Percentiles rank a stretch among this genome's conserved stretches.
Conservation (phyloP, 2,797 vertebrate species). For the Coendou prehensilis region DNA sequence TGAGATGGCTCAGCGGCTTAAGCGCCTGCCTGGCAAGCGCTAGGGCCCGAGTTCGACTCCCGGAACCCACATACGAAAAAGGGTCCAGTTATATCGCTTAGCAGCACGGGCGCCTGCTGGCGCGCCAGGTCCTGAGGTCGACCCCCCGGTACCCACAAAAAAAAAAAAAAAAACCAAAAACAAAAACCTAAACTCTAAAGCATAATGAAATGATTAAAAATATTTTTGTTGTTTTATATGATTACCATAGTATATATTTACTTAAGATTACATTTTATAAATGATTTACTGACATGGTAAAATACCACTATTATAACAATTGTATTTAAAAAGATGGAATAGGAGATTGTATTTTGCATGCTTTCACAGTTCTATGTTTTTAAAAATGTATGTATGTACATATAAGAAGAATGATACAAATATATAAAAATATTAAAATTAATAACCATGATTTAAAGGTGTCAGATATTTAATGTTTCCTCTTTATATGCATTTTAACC, state of each 20-base stretch:
- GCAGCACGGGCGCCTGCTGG: no score
- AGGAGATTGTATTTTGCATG: background rate
- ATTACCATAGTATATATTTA: conserved; percentile 35
- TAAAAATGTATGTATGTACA: background rate
- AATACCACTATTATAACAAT: background rate
- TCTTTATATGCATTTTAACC: background rate
- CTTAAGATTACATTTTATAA: conserved; percentile 21
- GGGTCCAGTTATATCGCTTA: no score
- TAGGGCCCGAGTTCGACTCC: no score
- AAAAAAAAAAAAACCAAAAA: background rate
- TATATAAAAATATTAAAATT: conserved; percentile 30
- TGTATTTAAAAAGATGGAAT: background rate
- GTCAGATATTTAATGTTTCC: background rate
- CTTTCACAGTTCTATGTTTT: background rate
- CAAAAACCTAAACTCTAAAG: background rate
- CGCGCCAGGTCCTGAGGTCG: no score
- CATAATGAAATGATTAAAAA: background rate
- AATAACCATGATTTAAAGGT: conserved; percentile 18
- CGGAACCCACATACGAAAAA: no score
- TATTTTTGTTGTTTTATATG: background rate
- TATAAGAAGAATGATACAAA: background rate
- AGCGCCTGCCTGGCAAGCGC: no score
- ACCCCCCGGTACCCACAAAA: no score
- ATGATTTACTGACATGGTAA: background rate
- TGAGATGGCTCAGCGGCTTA: no score